phyloP scores from a whole-genome alignment of 1,140 invertebrate genomes.

The Gonatopus flavifemur region DNA sequence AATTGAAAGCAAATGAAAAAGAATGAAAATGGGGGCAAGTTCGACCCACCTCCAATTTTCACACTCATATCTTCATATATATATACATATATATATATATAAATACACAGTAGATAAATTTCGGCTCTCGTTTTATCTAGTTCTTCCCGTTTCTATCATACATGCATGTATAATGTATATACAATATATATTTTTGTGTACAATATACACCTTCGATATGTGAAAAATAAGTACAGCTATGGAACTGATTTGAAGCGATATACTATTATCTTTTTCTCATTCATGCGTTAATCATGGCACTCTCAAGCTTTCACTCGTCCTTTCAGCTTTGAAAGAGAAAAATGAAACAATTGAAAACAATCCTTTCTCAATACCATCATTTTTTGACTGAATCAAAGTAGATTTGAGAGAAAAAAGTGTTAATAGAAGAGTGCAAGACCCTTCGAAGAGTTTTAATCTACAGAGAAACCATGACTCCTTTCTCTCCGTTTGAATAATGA shows the following conservation, averaged over 20 bases:
- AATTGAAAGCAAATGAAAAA: too few species aligned
- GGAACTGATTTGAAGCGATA: slow-evolving; percentile 35
- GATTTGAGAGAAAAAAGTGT: too few species aligned
- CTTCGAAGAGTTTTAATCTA: slow-evolving; percentile 23
- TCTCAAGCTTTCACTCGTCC: too few species aligned
- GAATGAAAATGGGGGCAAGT: too few species aligned
- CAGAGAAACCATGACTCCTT: slow-evolving; percentile 48
- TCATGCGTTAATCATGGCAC: too few species aligned
- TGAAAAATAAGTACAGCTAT: slow-evolving; percentile 47
- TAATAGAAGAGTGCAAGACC: slow-evolving; percentile 6
- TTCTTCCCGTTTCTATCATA: too few species aligned
- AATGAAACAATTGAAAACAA: slow-evolving; percentile 13
- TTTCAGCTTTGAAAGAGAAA: too few species aligned
- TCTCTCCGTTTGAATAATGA: slow-evolving; percentile 20
- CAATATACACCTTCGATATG: slow-evolving; percentile 35
- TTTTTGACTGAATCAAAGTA: too few species aligned
- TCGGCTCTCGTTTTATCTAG: slow-evolving; percentile 1
- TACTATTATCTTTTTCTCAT: background rate
- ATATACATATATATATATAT: slow-evolving; percentile 22
- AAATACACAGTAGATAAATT: too few species aligned
- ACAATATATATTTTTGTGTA: slow-evolving; percentile 31
- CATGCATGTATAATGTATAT: slow-evolving; percentile 25
- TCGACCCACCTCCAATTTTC: too few species aligned
- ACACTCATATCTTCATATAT: slow-evolving; percentile 1
- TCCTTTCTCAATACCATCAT: slow-evolving; percentile 12